Evolutionary conservation across 2,797 vertebrate species (phyloP).

Genomic region (Acanthiza pusilla): DNA sequence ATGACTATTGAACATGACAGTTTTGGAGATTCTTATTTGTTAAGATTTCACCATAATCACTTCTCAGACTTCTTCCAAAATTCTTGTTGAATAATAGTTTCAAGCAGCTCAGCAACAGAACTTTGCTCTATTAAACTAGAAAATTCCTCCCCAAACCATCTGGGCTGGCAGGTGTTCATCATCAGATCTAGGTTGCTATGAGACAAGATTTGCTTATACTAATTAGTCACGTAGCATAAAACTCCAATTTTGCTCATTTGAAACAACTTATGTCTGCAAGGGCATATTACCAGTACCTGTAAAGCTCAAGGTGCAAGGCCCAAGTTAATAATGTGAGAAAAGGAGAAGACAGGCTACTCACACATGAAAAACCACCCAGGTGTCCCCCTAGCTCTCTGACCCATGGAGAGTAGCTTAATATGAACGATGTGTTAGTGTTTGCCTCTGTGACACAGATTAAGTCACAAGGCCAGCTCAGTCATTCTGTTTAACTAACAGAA

Average conservation of each 20-base stretch:
- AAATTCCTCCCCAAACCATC: constrained; percentile 69
- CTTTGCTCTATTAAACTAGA: constrained; percentile 65
- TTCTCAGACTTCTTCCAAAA: constrained; percentile 33
- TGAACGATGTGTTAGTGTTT: background rate
- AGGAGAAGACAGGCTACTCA: background rate
- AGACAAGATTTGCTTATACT: constrained; percentile 65
- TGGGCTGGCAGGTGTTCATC: constrained; percentile 76
- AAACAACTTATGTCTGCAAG: constrained; percentile 38
- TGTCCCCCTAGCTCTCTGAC: background rate
- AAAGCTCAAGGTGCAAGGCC: constrained; percentile 32
- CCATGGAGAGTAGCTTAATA: background rate
- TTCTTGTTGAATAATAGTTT: constrained; percentile 49
- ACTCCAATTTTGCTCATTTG: constrained; percentile 58
- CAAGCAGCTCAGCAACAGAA: constrained; percentile 36
- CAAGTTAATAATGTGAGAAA: background rate
- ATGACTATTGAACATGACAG: background rate
- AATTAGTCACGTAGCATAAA: constrained; percentile 63
- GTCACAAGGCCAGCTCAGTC: background rate
- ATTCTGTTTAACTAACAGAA: background rate
- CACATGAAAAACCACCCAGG: background rate
- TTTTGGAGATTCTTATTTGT: constrained; percentile 43
- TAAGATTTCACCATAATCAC: constrained; percentile 29
- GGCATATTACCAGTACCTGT: background rate
- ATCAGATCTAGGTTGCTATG: constrained; percentile 72
- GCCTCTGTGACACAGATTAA: background rate